phyloP scores from a whole-genome alignment of 2,113 vertebrate species.

The Poecilia latipinna region DNA sequence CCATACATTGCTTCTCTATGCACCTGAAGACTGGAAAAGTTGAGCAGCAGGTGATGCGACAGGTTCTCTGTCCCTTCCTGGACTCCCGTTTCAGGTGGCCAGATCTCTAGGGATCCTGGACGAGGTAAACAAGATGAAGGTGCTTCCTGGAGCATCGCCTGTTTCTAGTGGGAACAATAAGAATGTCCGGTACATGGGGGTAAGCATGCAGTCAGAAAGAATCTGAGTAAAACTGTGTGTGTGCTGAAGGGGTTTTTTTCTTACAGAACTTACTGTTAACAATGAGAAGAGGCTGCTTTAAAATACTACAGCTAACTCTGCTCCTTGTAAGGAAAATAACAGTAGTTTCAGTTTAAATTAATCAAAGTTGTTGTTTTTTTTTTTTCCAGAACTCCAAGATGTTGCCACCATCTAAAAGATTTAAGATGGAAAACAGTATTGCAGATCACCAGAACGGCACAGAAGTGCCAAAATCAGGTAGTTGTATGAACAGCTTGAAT shows the following conservation, averaged over 20 bases:
- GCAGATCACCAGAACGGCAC: slow-evolving; percentile 72
- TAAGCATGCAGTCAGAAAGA: slow-evolving; percentile 30
- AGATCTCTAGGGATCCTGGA: slow-evolving; percentile 79
- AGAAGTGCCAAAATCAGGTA: slow-evolving; percentile 50
- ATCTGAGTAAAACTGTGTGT: neutral
- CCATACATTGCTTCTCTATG: accelerated
- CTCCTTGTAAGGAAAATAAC: no score
- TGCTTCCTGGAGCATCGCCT: slow-evolving; percentile 64
- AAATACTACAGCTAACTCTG: neutral
- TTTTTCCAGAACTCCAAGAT: slow-evolving; percentile 78
- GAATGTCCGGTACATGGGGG: slow-evolving; percentile 78
- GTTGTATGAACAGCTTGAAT: neutral
- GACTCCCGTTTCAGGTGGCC: slow-evolving; percentile 67
- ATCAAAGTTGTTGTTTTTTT: neutral
- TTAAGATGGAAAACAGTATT: slow-evolving; percentile 80
- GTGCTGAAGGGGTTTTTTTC: no score
- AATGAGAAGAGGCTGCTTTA: no score
- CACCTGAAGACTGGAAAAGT: neutral
- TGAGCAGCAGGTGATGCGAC: neutral
- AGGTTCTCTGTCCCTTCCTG: neutral
- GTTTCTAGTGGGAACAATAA: slow-evolving; percentile 61
- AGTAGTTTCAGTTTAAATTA: neutral
- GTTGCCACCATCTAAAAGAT: slow-evolving; percentile 84
- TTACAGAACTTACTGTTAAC: no score
- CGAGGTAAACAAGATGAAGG: slow-evolving; percentile 76